Conservation (phyloP, 2,888 invertebrate genomes). For the Microlaimidae sp. region DNA sequence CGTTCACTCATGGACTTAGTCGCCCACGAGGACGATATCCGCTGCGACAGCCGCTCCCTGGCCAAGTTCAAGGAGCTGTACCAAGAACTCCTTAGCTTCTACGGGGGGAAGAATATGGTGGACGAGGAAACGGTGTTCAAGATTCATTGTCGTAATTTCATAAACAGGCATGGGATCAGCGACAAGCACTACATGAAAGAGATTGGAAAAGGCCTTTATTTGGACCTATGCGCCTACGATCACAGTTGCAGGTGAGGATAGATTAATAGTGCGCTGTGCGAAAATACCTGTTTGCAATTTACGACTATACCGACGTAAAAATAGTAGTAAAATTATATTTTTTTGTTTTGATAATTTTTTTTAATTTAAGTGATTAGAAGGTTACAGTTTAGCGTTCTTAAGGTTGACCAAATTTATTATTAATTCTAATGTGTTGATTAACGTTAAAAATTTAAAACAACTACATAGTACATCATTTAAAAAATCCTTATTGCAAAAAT, state of each 20-base stretch:
- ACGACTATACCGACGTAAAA: too few relatives aligned
- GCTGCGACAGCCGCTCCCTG: conserved; percentile 23
- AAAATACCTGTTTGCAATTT: too few relatives aligned
- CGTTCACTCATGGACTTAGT: conserved; percentile 30
- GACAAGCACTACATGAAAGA: conserved; percentile 27
- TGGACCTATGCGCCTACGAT: conserved; percentile 33
- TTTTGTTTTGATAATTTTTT: too few relatives aligned
- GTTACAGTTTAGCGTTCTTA: too few relatives aligned
- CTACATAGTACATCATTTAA: too few relatives aligned
- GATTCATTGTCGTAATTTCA: conserved; percentile 32
- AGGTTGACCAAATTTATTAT: too few relatives aligned
- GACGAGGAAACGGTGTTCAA: conserved; percentile 28
- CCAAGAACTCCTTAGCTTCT: conserved; percentile 19
- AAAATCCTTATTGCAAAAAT: too few relatives aligned
- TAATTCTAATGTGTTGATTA: too few relatives aligned
- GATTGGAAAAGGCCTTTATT: conserved; percentile 33
- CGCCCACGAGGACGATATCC: conserved; percentile 27
- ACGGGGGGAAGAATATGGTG: conserved; percentile 22
- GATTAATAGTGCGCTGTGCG: too few relatives aligned
- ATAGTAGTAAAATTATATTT: not conserved
- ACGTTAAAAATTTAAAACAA: too few relatives aligned
- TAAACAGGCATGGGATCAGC: conserved; percentile 34
- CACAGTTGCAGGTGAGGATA: conserved; percentile 33
- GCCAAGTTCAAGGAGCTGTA: conserved; percentile 21
- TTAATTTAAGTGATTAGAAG: too few relatives aligned